Evolutionary conservation across 2,888 invertebrate species (phyloP).

Genomic region (Platycnemis pennipes): DNA sequence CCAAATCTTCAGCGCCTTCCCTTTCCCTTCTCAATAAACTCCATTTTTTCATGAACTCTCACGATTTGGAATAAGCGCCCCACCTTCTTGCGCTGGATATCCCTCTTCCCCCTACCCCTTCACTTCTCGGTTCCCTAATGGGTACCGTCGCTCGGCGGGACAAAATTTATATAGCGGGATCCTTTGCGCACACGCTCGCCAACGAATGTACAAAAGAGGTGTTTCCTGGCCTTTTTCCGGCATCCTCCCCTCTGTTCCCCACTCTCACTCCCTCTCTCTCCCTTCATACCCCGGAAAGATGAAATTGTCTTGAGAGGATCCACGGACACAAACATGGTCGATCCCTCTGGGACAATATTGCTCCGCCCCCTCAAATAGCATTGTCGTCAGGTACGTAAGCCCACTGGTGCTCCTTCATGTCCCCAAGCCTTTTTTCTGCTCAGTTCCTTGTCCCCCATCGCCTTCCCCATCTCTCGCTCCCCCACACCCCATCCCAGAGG

Average conservation of each 20-base stretch:
- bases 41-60: neutral
- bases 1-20: constrained; percentile 5
- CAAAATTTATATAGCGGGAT: constrained; percentile 5
- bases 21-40: constrained; percentile 34
- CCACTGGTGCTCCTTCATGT: neutral
- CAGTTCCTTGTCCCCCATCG: too few relatives aligned
- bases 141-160: neutral
- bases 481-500: neutral
- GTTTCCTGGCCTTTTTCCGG: constrained; percentile 30
- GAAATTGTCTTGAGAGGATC: constrained; percentile 35
- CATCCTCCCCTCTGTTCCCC: neutral
- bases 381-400: constrained; percentile 1
- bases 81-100: neutral
- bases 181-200: neutral
- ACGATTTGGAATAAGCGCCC: constrained; percentile 8
- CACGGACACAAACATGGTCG: constrained; percentile 12
- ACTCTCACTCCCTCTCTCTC: neutral
- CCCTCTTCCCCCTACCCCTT: neutral
- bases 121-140: neutral
- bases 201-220: neutral
- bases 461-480: neutral
- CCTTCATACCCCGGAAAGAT: neutral
- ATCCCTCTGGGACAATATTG: neutral
- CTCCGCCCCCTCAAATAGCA: neutral
- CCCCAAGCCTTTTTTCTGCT: neutral